These are phyloP conservation scores for Napeogenes inachia DNA, from an alignment of 2,888 invertebrate genomes.

Conservation along the genomic window DNA sequence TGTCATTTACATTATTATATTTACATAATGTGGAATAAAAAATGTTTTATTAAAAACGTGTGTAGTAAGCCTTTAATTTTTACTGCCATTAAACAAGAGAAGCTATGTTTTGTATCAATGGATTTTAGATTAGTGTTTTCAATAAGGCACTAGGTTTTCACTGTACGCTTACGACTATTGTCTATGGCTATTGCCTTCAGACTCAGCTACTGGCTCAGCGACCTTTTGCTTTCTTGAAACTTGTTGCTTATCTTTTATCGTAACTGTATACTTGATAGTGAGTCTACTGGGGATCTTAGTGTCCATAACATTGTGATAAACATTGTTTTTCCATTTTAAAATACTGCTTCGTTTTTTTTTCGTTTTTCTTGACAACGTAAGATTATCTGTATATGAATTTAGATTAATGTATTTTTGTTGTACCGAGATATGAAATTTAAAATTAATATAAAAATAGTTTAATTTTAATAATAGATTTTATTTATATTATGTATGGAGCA, in stretches of 20 bases:
- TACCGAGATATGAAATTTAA: slow-evolving; percentile 61
- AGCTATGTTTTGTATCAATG: slow-evolving; percentile 71
- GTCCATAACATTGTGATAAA: slow-evolving; percentile 77
- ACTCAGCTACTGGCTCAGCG: background rate
- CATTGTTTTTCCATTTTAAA: slow-evolving; percentile 71
- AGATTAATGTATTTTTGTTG: slow-evolving; percentile 68
- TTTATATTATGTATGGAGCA: slow-evolving; percentile 68
- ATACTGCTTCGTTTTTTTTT: slow-evolving; percentile 63
- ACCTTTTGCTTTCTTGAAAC: slow-evolving; percentile 74
- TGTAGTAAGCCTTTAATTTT: background rate
- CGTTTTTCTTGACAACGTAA: slow-evolving; percentile 56
- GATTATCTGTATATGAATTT: slow-evolving; percentile 76
- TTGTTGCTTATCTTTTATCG: slow-evolving; percentile 57
- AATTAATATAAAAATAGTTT: slow-evolving; percentile 59
- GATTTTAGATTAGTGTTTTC: slow-evolving; percentile 59
- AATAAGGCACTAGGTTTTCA: slow-evolving; percentile 68
- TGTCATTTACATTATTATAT: too few relatives aligned
- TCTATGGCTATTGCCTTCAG: slow-evolving; percentile 11
- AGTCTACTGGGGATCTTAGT: slow-evolving; percentile 67
- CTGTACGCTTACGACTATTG: slow-evolving; percentile 18
- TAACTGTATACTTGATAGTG: slow-evolving; percentile 74
- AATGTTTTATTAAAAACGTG: too few relatives aligned
- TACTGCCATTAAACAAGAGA: slow-evolving; percentile 34
- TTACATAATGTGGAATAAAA: too few relatives aligned
- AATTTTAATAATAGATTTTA: slow-evolving; percentile 64